A percentile compares a stretch with the other conserved stretches of the same genome.
Conservation (phyloP, 2,888 invertebrate genomes). For the Nomada lathburiana region DNA sequence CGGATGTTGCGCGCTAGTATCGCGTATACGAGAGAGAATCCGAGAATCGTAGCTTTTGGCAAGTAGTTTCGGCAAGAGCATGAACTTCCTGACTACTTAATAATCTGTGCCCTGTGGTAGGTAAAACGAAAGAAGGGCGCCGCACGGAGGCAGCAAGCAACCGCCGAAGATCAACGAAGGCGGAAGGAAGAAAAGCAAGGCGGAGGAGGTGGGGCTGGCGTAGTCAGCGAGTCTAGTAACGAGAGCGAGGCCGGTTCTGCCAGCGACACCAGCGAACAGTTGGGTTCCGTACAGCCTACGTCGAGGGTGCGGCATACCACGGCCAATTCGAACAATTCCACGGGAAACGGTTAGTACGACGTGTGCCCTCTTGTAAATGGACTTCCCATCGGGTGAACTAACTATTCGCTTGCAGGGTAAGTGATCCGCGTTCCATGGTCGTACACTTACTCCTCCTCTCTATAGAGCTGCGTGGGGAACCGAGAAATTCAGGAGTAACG, state of each 20-base stretch:
- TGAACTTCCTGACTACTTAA: slow-evolving; percentile 84
- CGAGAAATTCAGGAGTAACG: slow-evolving; percentile 52
- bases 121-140: slow-evolving; percentile 88
- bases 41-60: slow-evolving; percentile 54
- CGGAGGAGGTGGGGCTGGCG: slow-evolving; percentile 80
- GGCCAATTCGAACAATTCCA: slow-evolving; percentile 81
- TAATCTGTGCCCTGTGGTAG: slow-evolving; percentile 83
- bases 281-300: slow-evolving; percentile 77
- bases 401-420: slow-evolving; percentile 77
- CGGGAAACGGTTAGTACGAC: slow-evolving; percentile 83
- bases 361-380: slow-evolving; percentile 76
- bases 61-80: slow-evolving; percentile 77
- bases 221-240: slow-evolving; percentile 83
- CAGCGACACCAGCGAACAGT: slow-evolving; percentile 82
- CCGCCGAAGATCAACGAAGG: slow-evolving; percentile 81
- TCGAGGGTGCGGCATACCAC: slow-evolving; percentile 78
- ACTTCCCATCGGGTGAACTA: slow-evolving; percentile 76
- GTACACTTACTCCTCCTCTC: slow-evolving; percentile 52
- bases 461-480: slow-evolving; percentile 50
- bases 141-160: slow-evolving; percentile 84
- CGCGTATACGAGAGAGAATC: neutral
- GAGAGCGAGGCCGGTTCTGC: slow-evolving; percentile 83
- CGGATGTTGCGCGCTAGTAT: neutral
- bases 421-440: slow-evolving; percentile 71
- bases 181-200: slow-evolving; percentile 81